A percentile compares a stretch with the other conserved stretches of the same genome.
Evolutionary conservation across 1,140 invertebrate species (phyloP).

Genomic region (Anastatus disparis): DNA sequence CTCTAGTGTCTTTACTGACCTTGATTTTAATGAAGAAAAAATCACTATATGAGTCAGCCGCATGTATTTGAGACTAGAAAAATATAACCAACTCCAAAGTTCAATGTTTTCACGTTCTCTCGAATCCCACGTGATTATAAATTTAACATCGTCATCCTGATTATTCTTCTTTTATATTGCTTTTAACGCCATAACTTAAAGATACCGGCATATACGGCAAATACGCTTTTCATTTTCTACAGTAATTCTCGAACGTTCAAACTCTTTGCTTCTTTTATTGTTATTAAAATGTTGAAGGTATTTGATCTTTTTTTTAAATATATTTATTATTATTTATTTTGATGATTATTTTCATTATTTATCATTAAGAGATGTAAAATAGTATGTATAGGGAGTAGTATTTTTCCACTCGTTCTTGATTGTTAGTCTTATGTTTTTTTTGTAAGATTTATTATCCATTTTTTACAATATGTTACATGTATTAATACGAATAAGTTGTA

Average conservation of each 20-base stretch:
- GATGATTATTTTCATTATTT: too few species aligned
- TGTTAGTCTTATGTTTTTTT: too few species aligned
- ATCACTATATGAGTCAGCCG: too few species aligned
- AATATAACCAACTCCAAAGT: background rate
- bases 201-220: background rate
- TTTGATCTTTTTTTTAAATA: too few species aligned
- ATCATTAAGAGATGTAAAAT: too few species aligned
- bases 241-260: constrained; percentile 4
- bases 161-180: background rate
- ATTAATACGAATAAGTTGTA: too few species aligned
- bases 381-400: too few species aligned
- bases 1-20: constrained; percentile 4
- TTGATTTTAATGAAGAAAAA: background rate
- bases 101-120: too few species aligned
- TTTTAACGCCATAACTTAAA: background rate
- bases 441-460: too few species aligned
- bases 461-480: too few species aligned
- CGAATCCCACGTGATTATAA: background rate
- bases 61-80: background rate
- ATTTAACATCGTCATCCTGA: background rate
- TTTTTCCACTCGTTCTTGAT: too few species aligned
- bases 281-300: constrained; percentile 32
- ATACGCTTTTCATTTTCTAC: background rate
- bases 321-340: too few species aligned
- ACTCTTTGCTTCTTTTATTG: background rate